A percentile compares a stretch with the other conserved stretches of the same genome.
Conservation (phyloP, 37 sponge, comb jelly and placozoan species). For the Tethya wilhelma region DNA sequence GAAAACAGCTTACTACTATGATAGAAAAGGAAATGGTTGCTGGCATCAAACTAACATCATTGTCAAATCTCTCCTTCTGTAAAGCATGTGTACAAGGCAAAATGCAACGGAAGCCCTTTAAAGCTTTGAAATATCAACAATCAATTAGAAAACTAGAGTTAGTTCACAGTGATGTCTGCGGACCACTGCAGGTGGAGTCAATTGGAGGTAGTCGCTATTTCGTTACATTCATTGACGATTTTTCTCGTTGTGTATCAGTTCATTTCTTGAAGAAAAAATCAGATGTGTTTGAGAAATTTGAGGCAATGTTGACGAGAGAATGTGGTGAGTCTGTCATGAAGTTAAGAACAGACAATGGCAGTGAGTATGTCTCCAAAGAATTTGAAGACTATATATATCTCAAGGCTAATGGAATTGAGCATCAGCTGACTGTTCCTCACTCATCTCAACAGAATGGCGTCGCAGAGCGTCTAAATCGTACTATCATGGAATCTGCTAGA, state of each 20-base stretch:
- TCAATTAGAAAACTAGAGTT: slow-evolving; percentile 31
- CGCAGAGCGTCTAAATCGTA: slow-evolving; percentile 53
- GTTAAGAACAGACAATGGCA: slow-evolving; percentile 52
- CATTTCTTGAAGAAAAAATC: slow-evolving; percentile 52
- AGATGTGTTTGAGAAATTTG: slow-evolving; percentile 57
- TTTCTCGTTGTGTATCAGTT: slow-evolving; percentile 44
- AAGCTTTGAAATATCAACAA: slow-evolving; percentile 33
- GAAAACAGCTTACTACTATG: slow-evolving; percentile 14
- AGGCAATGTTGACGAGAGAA: slow-evolving; percentile 32
- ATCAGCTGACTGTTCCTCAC: slow-evolving; percentile 55
- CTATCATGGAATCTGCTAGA: slow-evolving; percentile 48
- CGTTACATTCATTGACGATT: slow-evolving; percentile 57
- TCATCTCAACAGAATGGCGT: slow-evolving; percentile 63
- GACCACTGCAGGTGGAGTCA: slow-evolving; percentile 48
- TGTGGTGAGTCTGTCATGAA: slow-evolving; percentile 29
- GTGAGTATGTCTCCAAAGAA: slow-evolving; percentile 59
- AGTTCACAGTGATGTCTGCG: slow-evolving; percentile 58
- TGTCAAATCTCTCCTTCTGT: slow-evolving; percentile 39
- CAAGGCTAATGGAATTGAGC: slow-evolving; percentile 36
- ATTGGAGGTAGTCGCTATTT: slow-evolving; percentile 66
- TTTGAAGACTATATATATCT: slow-evolving; percentile 33
- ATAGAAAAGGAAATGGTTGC: slow-evolving; percentile 10
- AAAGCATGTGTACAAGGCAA: slow-evolving; percentile 60
- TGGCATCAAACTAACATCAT: slow-evolving; percentile 26
- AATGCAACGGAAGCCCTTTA: slow-evolving; percentile 39